Conservation (phyloP, 1,140 invertebrate species). For the Sinella curviseta region DNA sequence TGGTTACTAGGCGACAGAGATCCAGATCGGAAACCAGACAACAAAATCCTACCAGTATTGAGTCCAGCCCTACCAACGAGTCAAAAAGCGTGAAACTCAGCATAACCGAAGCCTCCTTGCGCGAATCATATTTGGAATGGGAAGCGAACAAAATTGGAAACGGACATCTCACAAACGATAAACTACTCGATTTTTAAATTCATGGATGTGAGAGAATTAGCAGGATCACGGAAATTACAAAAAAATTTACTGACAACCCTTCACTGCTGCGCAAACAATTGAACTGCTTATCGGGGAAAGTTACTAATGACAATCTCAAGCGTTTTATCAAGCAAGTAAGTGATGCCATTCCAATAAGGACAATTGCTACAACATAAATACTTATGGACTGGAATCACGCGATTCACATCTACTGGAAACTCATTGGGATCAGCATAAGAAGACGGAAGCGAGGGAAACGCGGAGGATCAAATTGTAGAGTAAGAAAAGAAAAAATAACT, state of each 20-base stretch:
- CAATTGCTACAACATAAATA: too few relatives aligned
- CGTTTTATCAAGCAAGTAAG: neutral
- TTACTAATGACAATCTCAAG: neutral
- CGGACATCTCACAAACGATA: neutral
- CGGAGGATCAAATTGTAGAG: neutral
- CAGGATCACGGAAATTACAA: neutral
- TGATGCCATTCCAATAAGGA: neutral
- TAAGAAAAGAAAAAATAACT: too few relatives aligned
- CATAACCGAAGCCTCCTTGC: too few relatives aligned
- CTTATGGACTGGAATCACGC: too few relatives aligned
- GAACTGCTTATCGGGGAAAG: neutral
- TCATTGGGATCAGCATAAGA: neutral
- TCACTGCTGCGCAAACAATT: neutral
- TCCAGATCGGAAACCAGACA: neutral
- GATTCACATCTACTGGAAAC: neutral
- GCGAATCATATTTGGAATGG: too few relatives aligned
- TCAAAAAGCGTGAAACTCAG: too few relatives aligned
- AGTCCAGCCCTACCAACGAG: too few relatives aligned
- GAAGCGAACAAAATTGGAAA: neutral
- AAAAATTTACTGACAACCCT: neutral
- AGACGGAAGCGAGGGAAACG: neutral
- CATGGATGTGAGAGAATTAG: neutral
- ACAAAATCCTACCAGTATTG: too few relatives aligned
- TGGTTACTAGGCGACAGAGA: too few relatives aligned
- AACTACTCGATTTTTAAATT: neutral